Evolutionary conservation across 1,140 invertebrate species (phyloP), one percentile per base, ranked within the genome.

Genomic region (Nephila pilipes): DNA sequence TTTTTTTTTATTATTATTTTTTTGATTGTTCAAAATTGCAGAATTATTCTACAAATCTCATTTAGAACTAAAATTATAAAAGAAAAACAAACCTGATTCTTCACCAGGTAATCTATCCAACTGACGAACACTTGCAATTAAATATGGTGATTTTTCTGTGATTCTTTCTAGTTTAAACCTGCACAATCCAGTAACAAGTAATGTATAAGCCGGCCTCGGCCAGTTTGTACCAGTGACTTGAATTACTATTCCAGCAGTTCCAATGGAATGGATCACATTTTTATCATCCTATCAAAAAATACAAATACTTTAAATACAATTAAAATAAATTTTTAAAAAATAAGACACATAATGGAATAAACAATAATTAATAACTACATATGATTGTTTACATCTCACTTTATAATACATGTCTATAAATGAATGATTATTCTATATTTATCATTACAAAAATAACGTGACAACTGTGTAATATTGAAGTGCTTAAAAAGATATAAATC

Each of bases 191-290:
- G 96, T 96, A 1, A 96, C 95, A 69, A 96, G 95, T 18, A 97
- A 93, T 2, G 96, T 96, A 93, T 96, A 96, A 8, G 96, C 94
- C 58, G 96, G 95, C 36, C 95, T 94, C 1, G 96, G 96, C 96
- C 96, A 96, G 94, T 96, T 96, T 3, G 96, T 96, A 8, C 96
- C 96, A 12, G 96, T 96, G 8, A 96, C 96, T 94, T 96, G 96
- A 32, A 96, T 96, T 10, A 96, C 96, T 75, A 96, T 95, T 18
- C 96, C 96, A 85, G 96, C 96, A 46, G 96, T 96, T 20, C 96
- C 96, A 88, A 96, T 95, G 25, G 95, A 94, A 94, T 96, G 96
- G 20, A 96, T 69, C n/a, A 93, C 92, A 38, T 69, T 87, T 22
- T 58, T 12, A 87, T 94, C 94, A 38, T 94, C 94, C 93, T 94